Evolutionary conservation across 2,888 invertebrate species (phyloP).

Genomic region (Diplazon laetatorius): DNA sequence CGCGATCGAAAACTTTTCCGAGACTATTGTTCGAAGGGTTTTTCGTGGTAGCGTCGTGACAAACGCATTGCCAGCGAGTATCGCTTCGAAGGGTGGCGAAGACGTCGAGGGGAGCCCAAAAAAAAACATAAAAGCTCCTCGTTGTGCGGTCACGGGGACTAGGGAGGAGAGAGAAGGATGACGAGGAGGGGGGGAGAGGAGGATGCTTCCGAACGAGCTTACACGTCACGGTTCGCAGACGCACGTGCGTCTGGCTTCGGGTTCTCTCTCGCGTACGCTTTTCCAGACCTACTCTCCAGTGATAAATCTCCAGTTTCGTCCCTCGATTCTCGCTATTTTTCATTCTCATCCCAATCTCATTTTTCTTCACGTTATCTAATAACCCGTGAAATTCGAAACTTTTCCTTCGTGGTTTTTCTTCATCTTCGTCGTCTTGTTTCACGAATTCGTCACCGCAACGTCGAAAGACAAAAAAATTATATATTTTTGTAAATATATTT

Average conservation of each 20-base stretch:
- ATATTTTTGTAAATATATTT: no score
- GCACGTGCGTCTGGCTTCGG: no score
- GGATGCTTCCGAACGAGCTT: constrained; percentile 2
- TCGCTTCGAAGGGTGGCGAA: constrained; percentile 6
- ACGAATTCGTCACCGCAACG: no score
- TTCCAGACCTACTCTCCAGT: constrained; percentile 11
- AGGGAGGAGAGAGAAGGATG: no score
- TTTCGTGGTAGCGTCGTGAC: background rate
- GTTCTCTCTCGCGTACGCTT: background rate
- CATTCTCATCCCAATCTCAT: background rate
- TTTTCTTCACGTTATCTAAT: background rate
- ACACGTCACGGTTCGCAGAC: no score
- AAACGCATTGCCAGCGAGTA: constrained; percentile 11
- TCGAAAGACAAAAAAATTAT: no score
- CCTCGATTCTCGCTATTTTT: constrained; percentile 4
- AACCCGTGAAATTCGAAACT: no score
- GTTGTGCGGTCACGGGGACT: background rate
- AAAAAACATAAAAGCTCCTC: constrained; percentile 21
- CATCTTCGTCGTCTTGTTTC: no score
- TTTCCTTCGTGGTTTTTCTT: no score
- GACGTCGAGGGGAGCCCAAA: background rate
- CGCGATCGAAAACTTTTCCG: background rate
- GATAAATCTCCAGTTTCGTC: constrained; percentile 9
- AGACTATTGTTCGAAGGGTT: constrained; percentile 13
- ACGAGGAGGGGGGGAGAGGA: no score